Evolutionary conservation across 92 coral and sea anemone genomes (phyloP), one percentile per base, ranked within the genome.

Genomic region (Siderastrea siderea): DNA sequence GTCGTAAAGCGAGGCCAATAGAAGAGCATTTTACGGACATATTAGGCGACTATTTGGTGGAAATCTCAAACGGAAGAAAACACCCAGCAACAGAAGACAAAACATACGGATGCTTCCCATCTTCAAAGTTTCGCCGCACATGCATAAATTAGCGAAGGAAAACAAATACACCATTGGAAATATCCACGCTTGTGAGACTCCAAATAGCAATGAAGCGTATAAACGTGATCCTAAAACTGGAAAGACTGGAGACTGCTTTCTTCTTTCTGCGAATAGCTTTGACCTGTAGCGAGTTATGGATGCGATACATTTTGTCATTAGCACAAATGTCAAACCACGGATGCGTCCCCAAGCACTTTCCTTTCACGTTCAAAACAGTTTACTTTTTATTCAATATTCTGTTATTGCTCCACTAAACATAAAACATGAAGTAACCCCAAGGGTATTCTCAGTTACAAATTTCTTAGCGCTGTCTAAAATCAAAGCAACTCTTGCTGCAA

Each of bases 51-150:
- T 55, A 59, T 59, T 82, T n/a, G 48, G 66, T 46, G 68, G 17
- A 70, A 81, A 8, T 2, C 67, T 12, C 49, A 26, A 54, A 2
- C 45, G 76, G 15, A 81, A 81, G 60, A 19, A 70, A 69, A 16
- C 58, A 55, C n/a, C 26, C 47, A 38, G 17, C 49, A 47, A 72
- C 48, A 72, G 10, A 19, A 83, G 80, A 72, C 87, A 83, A 83
- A 83, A 74, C 87, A 83, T 49, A 46, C 73, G 87, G 86, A 82
- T 82, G 86, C 49, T 71, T 63, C 44, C 26, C 47, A 74, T 73
- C 79, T 83, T 72, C 80, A 83, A 83, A 83, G 87, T 83, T 83
- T 64, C 70, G 72, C 87, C 87, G 87, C 80, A 6, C 73, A 17
- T 7, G 80, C 80, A 83, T 73, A 72, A 61, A 72, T 83, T 72